Evolutionary conservation across 1,140 invertebrate species (phyloP).

Genomic region (Anadara kagoshimensis): DNA sequence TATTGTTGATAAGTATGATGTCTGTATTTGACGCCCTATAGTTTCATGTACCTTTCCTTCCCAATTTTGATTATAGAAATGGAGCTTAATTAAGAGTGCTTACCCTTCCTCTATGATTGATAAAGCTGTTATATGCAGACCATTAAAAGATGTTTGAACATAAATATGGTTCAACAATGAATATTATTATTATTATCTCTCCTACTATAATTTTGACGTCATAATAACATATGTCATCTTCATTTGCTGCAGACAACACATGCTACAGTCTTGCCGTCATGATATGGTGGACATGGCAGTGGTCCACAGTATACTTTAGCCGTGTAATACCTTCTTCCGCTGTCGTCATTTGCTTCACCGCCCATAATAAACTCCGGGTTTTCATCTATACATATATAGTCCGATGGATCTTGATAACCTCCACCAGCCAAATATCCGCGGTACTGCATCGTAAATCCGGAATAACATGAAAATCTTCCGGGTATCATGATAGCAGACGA

Average conservation of each 20-base stretch:
- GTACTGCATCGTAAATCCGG: slow-evolving; percentile 44
- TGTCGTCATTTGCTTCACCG: slow-evolving; percentile 19
- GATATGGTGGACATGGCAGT: slow-evolving; percentile 49
- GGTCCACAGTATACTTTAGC: slow-evolving; percentile 32
- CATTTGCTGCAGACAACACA: slow-evolving; percentile 55
- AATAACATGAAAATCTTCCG: slow-evolving; percentile 33
- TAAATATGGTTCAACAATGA: too few relatives aligned
- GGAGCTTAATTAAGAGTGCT: too few relatives aligned
- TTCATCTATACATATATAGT: slow-evolving; percentile 47
- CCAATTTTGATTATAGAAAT: too few relatives aligned
- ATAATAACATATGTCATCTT: too few relatives aligned
- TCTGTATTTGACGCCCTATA: too few relatives aligned
- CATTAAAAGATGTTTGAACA: too few relatives aligned
- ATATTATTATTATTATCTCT: too few relatives aligned
- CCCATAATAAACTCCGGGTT: slow-evolving; percentile 28
- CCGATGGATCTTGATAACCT: slow-evolving; percentile 4
- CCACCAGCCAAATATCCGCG: slow-evolving; percentile 37
- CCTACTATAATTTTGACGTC: too few relatives aligned
- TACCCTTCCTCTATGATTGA: too few relatives aligned
- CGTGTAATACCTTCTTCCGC: slow-evolving; percentile 42
- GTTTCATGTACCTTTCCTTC: too few relatives aligned
- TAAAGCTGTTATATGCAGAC: too few relatives aligned
- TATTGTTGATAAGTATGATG: too few relatives aligned
- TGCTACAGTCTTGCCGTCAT: slow-evolving; percentile 14
- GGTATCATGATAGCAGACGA: slow-evolving; percentile 44